Evolutionary conservation across 2,113 vertebrate species (phyloP).

Genomic region (Rhizomys pruinosus): DNA sequence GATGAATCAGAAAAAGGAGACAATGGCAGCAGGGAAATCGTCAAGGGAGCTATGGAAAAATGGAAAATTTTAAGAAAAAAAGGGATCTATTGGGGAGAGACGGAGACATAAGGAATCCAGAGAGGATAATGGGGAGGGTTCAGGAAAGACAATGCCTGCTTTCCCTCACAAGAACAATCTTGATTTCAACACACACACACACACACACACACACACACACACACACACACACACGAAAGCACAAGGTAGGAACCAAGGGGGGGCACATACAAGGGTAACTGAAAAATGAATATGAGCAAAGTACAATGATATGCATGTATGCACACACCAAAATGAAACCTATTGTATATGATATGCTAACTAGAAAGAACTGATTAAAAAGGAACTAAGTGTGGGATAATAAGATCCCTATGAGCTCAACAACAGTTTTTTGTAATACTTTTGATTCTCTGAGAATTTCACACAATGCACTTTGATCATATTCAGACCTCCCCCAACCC

Average conservation of each 20-base stretch:
- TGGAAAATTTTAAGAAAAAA: not conserved
- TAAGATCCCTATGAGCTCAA: no score
- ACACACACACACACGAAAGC: not conserved
- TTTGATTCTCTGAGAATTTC: no score
- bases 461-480: no score
- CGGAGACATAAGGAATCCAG: not conserved
- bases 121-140: not conserved
- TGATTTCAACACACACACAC: not conserved
- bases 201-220: not conserved
- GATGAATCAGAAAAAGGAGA: constrained; percentile 27
- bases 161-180: not conserved
- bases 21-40: not conserved
- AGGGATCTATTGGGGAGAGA: not conserved
- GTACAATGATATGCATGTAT: not conserved
- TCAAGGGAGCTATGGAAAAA: not conserved
- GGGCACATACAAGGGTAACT: not conserved
- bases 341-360: not conserved
- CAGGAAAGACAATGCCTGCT: not conserved
- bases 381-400: not conserved
- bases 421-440: no score
- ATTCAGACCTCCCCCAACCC: no score
- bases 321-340: not conserved
- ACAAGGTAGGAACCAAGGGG: not conserved
- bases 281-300: not conserved
- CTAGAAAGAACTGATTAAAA: not conserved